Percentiles rank a stretch among this genome's conserved stretches.
Evolutionary conservation across 2,888 invertebrate species (phyloP).

Genomic region (Omphaloscelis lunosa): DNA sequence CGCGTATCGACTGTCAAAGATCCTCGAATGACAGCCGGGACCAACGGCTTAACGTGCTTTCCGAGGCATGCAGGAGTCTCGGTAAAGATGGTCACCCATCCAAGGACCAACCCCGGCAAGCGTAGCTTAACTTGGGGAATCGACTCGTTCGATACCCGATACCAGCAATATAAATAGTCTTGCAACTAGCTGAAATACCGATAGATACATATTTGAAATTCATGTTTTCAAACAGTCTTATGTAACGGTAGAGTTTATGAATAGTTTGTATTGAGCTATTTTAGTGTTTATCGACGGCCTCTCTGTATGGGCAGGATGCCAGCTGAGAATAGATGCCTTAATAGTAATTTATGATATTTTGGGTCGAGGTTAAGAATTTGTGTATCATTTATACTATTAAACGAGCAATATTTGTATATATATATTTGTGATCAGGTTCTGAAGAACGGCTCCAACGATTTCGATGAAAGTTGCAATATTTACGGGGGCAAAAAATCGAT

Average conservation of each 20-base stretch:
- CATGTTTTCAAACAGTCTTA: constrained; percentile 23
- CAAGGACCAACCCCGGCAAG: neutral
- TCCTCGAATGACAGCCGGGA: too few species aligned
- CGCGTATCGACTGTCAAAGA: too few species aligned
- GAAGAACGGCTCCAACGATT: too few species aligned
- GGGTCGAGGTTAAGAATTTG: constrained; percentile 43
- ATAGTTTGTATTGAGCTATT: constrained; percentile 47
- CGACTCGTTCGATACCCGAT: neutral
- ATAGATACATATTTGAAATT: constrained; percentile 1
- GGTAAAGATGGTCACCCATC: neutral
- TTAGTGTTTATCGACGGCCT: constrained; percentile 49
- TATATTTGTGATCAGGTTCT: too few species aligned
- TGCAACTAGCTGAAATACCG: neutral
- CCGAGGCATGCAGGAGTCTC: too few species aligned
- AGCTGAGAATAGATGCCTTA: constrained; percentile 52
- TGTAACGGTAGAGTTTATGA: constrained; percentile 26
- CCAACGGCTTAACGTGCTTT: too few species aligned
- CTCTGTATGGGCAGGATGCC: constrained; percentile 52
- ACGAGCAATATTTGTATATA: too few species aligned
- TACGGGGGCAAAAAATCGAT: too few species aligned
- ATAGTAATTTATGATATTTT: constrained; percentile 54
- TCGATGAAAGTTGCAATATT: too few species aligned
- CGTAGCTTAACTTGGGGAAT: neutral
- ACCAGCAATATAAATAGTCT: too few species aligned
- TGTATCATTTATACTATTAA: neutral